A percentile compares a stretch with the other conserved stretches of the same genome.
Conservation (phyloP, 2,797 vertebrate genomes). For the Chromis chromis region DNA sequence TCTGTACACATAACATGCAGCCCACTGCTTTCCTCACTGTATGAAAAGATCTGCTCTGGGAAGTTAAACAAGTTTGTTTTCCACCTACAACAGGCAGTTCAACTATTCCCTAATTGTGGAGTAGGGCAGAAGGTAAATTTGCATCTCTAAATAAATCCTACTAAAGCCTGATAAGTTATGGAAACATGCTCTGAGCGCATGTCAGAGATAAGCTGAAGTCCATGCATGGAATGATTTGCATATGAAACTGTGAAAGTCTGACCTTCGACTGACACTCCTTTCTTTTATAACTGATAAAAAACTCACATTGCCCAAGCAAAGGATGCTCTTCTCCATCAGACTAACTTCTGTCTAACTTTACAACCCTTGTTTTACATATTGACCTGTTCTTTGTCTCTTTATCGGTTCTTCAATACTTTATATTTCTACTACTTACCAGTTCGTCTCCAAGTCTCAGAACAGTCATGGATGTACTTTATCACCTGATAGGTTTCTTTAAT, state of each 20-base stretch:
- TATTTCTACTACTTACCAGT: not conserved
- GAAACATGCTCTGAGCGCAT: constrained; percentile 49
- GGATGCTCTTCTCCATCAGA: not conserved
- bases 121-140: constrained; percentile 82
- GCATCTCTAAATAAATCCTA: not conserved
- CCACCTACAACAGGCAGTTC: constrained; percentile 75
- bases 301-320: constrained; percentile 11
- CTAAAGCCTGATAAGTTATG: constrained; percentile 11
- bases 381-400: not conserved
- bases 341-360: constrained; percentile 32
- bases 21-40: not conserved
- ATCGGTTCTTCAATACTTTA: not conserved
- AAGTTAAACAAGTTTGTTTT: constrained; percentile 66
- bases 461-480: not conserved
- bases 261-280: not conserved
- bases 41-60: not conserved
- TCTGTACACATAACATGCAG: not conserved
- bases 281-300: constrained; percentile 36
- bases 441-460: not conserved
- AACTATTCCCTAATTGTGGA: constrained; percentile 80
- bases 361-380: not conserved
- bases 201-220: constrained; percentile 20
- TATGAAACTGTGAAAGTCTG: constrained; percentile 17
- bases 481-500: too few species aligned
- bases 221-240: constrained; percentile 40